phyloP scores from a whole-genome alignment of 2,888 invertebrate species.

The Lysandra coridon region DNA sequence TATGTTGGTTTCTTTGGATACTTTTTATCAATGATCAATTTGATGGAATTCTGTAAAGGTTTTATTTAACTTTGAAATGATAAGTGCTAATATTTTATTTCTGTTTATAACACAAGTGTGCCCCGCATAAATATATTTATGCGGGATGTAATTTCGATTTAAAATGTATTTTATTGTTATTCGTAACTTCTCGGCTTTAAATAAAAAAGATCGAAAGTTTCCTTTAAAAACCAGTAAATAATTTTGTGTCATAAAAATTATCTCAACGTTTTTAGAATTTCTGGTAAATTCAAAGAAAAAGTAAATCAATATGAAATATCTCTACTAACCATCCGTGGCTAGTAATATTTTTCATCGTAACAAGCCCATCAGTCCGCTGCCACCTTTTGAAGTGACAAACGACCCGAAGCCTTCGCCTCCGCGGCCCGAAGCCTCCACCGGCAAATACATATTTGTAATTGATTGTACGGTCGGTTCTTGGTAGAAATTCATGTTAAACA shows the following conservation, averaged over 20 bases:
- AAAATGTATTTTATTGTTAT: too few relatives aligned
- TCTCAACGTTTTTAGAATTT: too few relatives aligned
- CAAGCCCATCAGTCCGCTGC: slow-evolving; percentile 29
- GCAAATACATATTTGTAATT: slow-evolving; percentile 32
- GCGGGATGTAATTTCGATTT: too few relatives aligned
- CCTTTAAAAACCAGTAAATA: too few relatives aligned
- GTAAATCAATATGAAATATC: neutral
- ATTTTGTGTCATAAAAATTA: too few relatives aligned
- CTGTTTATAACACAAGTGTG: too few relatives aligned
- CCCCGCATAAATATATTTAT: too few relatives aligned
- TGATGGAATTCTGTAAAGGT: neutral
- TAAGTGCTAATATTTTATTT: too few relatives aligned
- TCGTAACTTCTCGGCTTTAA: too few relatives aligned
- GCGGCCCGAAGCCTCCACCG: slow-evolving; percentile 24
- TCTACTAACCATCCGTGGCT: neutral
- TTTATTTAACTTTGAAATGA: neutral
- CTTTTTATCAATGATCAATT: neutral
- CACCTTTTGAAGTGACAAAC: slow-evolving; percentile 32
- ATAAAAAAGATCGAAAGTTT: too few relatives aligned
- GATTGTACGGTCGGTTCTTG: too few relatives aligned
- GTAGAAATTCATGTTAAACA: too few relatives aligned
- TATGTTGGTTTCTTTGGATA: neutral
- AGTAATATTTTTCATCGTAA: slow-evolving; percentile 29
- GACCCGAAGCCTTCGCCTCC: slow-evolving; percentile 7
- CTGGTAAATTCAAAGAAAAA: neutral